Percentiles rank a stretch among this genome's conserved stretches.
Conservation (phyloP, 1,140 invertebrate genomes). For the Heliothis virescens region DNA sequence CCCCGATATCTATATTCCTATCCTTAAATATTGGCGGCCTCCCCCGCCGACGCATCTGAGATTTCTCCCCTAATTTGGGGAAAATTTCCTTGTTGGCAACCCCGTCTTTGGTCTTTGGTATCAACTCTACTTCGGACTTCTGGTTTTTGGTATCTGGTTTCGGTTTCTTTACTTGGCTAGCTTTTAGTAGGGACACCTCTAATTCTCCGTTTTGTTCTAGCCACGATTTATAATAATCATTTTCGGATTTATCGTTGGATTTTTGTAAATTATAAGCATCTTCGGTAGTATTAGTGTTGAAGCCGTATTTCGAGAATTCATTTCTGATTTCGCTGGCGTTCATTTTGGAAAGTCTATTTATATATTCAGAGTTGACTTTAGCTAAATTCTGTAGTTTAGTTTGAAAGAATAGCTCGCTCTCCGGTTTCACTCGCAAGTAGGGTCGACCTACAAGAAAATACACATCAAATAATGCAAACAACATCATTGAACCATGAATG, state of each 20-base stretch:
- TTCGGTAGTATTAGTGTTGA: conserved; percentile 60
- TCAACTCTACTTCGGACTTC: conserved; percentile 79
- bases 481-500: conserved; percentile 81
- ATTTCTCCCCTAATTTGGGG: conserved; percentile 67
- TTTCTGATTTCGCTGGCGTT: conserved; percentile 72
- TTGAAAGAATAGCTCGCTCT: conserved; percentile 80
- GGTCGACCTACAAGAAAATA: conserved; percentile 65
- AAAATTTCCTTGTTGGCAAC: conserved; percentile 63
- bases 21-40: conserved; percentile 80
- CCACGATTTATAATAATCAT: conserved; percentile 84
- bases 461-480: background rate
- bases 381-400: conserved; percentile 75
- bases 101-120: conserved; percentile 65
- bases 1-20: conserved; percentile 78
- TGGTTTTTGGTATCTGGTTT: conserved; percentile 63
- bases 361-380: conserved; percentile 73
- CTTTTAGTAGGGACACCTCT: conserved; percentile 80
- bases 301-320: conserved; percentile 78
- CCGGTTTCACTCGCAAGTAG: conserved; percentile 77
- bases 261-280: conserved; percentile 63
- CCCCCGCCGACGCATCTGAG: conserved; percentile 65
- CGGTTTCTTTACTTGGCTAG: conserved; percentile 69
- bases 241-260: conserved; percentile 66
- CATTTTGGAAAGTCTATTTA: conserved; percentile 77
- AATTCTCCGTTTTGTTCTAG: conserved; percentile 83